Evolutionary conservation across 1,140 invertebrate genomes (phyloP).

Genomic region (Polypedilum pembai): DNA sequence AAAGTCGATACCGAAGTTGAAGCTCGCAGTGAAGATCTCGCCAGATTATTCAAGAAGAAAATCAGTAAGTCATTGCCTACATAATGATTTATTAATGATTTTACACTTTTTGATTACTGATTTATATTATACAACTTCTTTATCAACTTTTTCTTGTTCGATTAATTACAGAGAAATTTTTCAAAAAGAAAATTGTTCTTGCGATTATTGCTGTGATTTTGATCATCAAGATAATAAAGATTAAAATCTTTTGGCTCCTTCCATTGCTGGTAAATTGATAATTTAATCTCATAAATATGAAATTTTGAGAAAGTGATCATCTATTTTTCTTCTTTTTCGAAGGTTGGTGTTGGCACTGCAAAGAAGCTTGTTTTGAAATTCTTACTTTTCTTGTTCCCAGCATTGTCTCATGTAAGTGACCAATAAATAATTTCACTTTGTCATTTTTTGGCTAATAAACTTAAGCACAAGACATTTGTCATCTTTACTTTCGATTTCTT

Average conservation of each 20-base stretch:
- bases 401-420: slow-evolving; percentile 52
- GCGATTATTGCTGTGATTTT: slow-evolving; percentile 63
- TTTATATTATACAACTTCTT: too few relatives aligned
- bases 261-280: slow-evolving; percentile 48
- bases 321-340: background rate
- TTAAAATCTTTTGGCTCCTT: slow-evolving; percentile 67
- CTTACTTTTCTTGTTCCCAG: slow-evolving; percentile 70
- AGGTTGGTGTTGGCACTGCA: slow-evolving; percentile 64
- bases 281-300: background rate
- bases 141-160: background rate
- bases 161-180: slow-evolving; percentile 62
- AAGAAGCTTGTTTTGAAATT: slow-evolving; percentile 75
- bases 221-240: slow-evolving; percentile 69
- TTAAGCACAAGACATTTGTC: background rate
- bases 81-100: background rate
- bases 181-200: slow-evolving; percentile 64
- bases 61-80: slow-evolving; percentile 52
- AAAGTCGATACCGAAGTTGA: slow-evolving; percentile 37
- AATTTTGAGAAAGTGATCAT: background rate
- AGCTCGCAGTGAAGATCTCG: slow-evolving; percentile 43
- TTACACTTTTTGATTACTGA: background rate
- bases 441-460: slow-evolving; percentile 3
- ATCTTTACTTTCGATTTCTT: background rate
- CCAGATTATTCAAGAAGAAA: slow-evolving; percentile 62
- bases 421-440: background rate